Conservation (phyloP, 2,888 invertebrate genomes). For the Hirtodrosophila histrioides region DNA sequence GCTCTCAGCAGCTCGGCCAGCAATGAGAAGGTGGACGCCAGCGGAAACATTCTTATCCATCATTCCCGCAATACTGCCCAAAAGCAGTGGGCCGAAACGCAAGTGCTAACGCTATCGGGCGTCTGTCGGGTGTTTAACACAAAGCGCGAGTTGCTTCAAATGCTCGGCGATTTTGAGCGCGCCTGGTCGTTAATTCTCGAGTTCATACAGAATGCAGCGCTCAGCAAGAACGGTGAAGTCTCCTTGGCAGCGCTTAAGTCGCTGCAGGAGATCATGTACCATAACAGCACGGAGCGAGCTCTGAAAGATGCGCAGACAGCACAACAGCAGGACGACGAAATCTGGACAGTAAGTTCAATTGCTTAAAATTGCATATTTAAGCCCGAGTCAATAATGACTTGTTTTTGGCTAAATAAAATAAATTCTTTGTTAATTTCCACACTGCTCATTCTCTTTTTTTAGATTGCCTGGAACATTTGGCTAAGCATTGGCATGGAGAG, state of each 20-base stretch:
- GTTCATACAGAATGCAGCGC: constrained; percentile 96
- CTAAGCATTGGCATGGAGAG: constrained; percentile 93
- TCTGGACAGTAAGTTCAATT: constrained; percentile 87
- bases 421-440: too few species aligned
- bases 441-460: neutral
- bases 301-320: constrained; percentile 80
- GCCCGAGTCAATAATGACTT: too few species aligned
- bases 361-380: too few species aligned
- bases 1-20: constrained; percentile 88
- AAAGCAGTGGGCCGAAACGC: constrained; percentile 99
- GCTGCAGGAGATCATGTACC: constrained; percentile 96
- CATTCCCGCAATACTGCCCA: constrained; percentile 99
- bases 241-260: constrained; percentile 98
- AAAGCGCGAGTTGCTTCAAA: constrained; percentile 92
- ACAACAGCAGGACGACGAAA: constrained; percentile 85
- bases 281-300: constrained; percentile 84
- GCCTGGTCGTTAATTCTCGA: constrained; percentile 97
- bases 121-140: constrained; percentile 97
- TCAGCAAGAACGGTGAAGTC: constrained; percentile 97
- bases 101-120: constrained; percentile 94
- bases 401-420: too few species aligned
- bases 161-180: constrained; percentile 94
- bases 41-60: constrained; percentile 97
- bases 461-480: constrained; percentile 93
- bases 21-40: constrained; percentile 91